phyloP scores from a whole-genome alignment of 2,113 vertebrate species.

The Pyrgilauda ruficollis region DNA sequence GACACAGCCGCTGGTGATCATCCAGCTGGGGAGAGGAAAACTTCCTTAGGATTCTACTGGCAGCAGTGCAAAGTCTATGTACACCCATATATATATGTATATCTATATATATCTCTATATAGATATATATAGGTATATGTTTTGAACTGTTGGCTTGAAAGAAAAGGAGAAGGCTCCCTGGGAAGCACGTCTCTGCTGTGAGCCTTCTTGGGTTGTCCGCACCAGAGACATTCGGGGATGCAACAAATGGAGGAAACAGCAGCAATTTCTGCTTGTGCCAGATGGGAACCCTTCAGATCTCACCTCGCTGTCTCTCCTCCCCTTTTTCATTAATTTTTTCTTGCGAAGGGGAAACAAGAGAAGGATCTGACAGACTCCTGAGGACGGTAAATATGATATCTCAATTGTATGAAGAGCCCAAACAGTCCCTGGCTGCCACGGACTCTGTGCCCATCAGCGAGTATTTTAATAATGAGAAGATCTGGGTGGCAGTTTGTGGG shows the following conservation, averaged over 20 bases:
- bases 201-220: neutral
- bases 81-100: neutral
- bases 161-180: neutral
- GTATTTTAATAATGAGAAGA: conserved; percentile 58
- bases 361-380: conserved; percentile 59
- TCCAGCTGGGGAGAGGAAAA: neutral
- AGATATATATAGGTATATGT: neutral
- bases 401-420: conserved; percentile 53
- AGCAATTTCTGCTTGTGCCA: conserved; percentile 40
- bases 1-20: neutral
- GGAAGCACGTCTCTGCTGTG: neutral
- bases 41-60: neutral
- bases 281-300: conserved; percentile 36
- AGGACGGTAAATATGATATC: conserved; percentile 62
- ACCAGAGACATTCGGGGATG: neutral
- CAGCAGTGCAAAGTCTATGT: neutral
- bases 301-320: conserved; percentile 15
- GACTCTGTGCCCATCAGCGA: conserved; percentile 39
- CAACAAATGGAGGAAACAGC: conserved; percentile 35
- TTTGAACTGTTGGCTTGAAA: neutral
- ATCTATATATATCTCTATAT: neutral
- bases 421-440: conserved; percentile 28
- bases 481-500: conserved; percentile 28
- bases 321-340: conserved; percentile 60
- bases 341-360: neutral